Base-by-base conservation (phyloP, 2,797 vertebrate genomes). In the Borostomias antarcticus region DNA sequence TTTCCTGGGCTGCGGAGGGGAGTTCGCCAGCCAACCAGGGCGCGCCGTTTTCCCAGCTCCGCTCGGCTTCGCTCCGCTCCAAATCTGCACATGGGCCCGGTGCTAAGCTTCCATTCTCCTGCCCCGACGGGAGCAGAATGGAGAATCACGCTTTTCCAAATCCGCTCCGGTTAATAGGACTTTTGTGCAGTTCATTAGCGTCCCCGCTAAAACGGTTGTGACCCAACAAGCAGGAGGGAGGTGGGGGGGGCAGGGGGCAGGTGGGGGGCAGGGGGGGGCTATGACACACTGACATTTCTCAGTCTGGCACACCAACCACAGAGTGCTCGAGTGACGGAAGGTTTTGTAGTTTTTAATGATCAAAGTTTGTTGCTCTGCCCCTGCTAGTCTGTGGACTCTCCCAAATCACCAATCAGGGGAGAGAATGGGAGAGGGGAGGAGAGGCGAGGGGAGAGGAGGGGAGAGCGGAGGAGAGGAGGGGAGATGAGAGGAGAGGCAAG, bases 141-240 rank as follows among this genome's bases (percentile, higher is more conserved):
- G 70, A 76, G 71, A 72, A 81, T 72, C n/a, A 75, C n/a, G 75
- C 71, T 73, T 79, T 76, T 67, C 77, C 72, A 83, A 82, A 82
- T 78, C 65, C 78, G 69, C 76, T 78, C 62, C 45, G 78, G 73
- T 81, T 78, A 58, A 71, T 79, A 80, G 81, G 66, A 72, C 62
- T 13, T 17, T 64, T 72, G 75, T 69, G 75, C 65, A 72, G 80
- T 79, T 84, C 75, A 82, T 83, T 85, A 79, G 74, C 26, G 76
- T 71, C n/a, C 76, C 71, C 45, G 57, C 76, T 86, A 82, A 77
- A 7, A 75, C 57, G 64, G 68, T n/a, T 30, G 69, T 4, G 43
- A 47, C 13, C 3, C 43, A 17, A 15, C 13, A 5, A 19, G 43
- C n/a, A 17, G 13, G 35, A 81, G 58, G 50, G n/a, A n/a, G n/a